Percentiles rank a stretch among this genome's conserved stretches.
phyloP scores from a whole-genome alignment of 2,888 invertebrate genomes.

The Xanthia icteritia region DNA sequence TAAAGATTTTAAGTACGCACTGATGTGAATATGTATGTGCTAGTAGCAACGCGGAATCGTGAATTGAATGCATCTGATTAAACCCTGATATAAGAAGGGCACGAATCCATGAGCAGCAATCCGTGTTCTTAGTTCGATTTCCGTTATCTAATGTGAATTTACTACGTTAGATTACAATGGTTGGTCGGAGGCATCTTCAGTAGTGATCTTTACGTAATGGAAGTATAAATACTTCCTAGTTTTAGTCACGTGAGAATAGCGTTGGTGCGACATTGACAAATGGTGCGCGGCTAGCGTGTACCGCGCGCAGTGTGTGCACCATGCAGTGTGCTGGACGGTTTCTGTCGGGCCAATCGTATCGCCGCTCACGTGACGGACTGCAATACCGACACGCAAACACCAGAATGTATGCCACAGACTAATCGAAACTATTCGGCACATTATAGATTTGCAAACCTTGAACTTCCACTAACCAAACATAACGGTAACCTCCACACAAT shows the following conservation, averaged over 20 bases:
- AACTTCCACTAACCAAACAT: constrained; percentile 61
- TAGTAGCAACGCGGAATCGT: constrained; percentile 70
- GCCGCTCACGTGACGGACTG: constrained; percentile 27
- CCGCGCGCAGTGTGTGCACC: constrained; percentile 58
- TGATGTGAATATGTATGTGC: constrained; percentile 59
- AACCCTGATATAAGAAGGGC: constrained; percentile 79
- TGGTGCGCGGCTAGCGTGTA: constrained; percentile 73
- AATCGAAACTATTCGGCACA: constrained; percentile 72
- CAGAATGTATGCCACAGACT: constrained; percentile 67
- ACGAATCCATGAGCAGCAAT: constrained; percentile 82
- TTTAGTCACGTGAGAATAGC: constrained; percentile 82
- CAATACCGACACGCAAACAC: constrained; percentile 67
- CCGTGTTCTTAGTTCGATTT: constrained; percentile 80
- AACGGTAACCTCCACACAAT: constrained; percentile 62
- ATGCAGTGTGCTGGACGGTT: constrained; percentile 49
- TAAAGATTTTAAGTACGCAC: constrained; percentile 52
- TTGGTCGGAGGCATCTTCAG: constrained; percentile 75
- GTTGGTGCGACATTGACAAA: constrained; percentile 82
- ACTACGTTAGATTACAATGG: constrained; percentile 82
- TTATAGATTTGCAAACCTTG: constrained; percentile 72
- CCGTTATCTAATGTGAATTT: constrained; percentile 86
- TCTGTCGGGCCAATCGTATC: constrained; percentile 44
- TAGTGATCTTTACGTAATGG: constrained; percentile 84
- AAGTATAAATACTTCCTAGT: constrained; percentile 84
- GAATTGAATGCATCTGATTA: constrained; percentile 75